These are phyloP conservation scores for Geodia barretti DNA, from an alignment of 37 sponge, comb jelly and placozoan species.

Conservation along the genomic window DNA sequence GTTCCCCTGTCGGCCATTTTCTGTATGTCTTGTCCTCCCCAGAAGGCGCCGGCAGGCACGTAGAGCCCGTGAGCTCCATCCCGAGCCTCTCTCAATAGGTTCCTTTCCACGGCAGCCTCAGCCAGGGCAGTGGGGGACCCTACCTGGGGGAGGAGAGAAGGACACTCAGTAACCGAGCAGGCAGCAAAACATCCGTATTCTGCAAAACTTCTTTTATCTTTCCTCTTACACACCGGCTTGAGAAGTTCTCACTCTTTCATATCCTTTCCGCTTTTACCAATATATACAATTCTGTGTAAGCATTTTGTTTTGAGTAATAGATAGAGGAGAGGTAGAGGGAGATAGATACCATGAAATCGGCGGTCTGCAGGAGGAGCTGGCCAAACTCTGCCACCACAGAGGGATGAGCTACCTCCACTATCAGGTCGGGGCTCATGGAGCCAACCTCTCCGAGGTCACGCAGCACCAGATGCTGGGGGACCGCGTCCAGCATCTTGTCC, in stretches of 20 bases:
- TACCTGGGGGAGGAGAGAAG: conserved; percentile 38
- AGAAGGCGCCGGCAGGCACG: conserved; percentile 86
- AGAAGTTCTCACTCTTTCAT: no score
- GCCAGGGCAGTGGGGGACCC: conserved; percentile 93
- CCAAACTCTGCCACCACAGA: conserved; percentile 81
- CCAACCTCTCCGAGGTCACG: conserved; percentile 51
- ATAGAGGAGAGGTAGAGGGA: no score
- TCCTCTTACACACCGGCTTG: no score
- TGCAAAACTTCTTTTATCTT: no score
- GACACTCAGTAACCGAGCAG: no score
- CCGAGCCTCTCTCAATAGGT: conserved; percentile 30
- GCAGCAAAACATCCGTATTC: background rate
- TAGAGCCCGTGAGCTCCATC: conserved; percentile 70
- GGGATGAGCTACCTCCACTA: conserved; percentile 95
- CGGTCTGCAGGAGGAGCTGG: conserved; percentile 55
- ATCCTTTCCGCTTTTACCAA: no score
- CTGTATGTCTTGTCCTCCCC: conserved; percentile 91
- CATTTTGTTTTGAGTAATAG: no score
- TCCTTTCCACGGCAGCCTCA: conserved; percentile 46
- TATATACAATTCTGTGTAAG: no score
- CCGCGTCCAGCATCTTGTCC: conserved; percentile 60
- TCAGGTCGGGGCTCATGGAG: conserved; percentile 77
- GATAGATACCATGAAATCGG: conserved; percentile 89
- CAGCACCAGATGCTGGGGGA: conserved; percentile 68
- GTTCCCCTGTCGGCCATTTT: conserved; percentile 94